Base-by-base conservation (phyloP, 2,888 invertebrate species). In the Drosophila eohydei region DNA sequence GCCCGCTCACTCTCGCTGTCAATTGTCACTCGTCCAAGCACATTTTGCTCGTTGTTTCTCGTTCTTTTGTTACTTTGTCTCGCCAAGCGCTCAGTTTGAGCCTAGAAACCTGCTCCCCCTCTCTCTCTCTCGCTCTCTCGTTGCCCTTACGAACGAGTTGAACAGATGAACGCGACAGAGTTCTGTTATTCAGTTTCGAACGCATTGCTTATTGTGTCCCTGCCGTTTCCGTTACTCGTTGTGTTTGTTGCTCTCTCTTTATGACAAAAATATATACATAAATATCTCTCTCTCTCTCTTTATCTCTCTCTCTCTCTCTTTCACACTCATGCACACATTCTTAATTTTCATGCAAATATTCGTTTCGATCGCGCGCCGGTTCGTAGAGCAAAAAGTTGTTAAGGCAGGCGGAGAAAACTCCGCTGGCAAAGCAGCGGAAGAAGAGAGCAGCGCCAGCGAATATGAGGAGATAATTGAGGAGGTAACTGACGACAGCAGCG, bases 401-500 rank as follows among this genome's bases (percentile, higher is more conserved):
- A 94, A 94, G 81, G 93, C 94, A 55, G 93, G 93, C 84, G 93
- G 94, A 38, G 76, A 66, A 21, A 75, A 92, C 81, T 92, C 93
- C 91, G 93, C 93, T 78, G 74, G 68, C 56, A 65, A 83, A 32
- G 72, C 73, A 36, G 77, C 74, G 32, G 58, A 66, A 50, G 89
- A 88, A 41, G 90, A 91, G 36, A 91, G 91, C 82, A 91, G 92
- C 69, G 81, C 85, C 79, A 91, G 92, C 81, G 92, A 92, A 80
- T 92, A 92, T 88, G 92, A 92, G 72, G 92, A 92, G 68, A 91
- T 92, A 65, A 91, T 92, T 62, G 92, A 93, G 75, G 91, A 92
- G 74, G 91, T 92, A n/a, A 92, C 92, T 68, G 92, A 91, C 72
- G 85, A 89, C 65, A 59, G 52, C 57, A 89, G 89, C 70, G 85